phyloP scores from a whole-genome alignment of 2,113 vertebrate genomes.

The Cisticola juncidis region DNA sequence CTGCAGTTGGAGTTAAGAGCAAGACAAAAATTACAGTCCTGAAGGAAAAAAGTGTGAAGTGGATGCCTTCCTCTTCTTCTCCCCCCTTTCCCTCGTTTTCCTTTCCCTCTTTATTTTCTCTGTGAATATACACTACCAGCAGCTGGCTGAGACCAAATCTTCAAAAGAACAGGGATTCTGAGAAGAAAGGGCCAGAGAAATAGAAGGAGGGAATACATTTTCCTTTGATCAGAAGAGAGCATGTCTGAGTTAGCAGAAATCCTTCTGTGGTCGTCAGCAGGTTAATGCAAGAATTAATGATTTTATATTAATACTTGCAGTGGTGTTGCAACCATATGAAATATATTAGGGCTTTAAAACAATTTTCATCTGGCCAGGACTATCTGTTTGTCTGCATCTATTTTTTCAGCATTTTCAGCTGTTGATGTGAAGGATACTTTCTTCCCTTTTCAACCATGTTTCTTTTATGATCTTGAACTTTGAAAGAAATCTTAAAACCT shows the following conservation, averaged over 20 bases:
- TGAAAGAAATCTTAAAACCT: neutral
- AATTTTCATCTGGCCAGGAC: neutral
- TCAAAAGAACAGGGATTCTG: neutral
- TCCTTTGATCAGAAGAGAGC: neutral
- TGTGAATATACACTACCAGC: neutral
- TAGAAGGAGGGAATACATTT: neutral
- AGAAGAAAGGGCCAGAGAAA: neutral
- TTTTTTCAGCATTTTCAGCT: neutral
- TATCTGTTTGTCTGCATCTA: neutral
- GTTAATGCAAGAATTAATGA: neutral
- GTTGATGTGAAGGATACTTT: neutral
- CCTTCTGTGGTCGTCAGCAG: neutral
- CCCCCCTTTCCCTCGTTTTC: fast-evolving
- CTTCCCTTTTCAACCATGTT: neutral
- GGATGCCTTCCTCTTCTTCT: neutral
- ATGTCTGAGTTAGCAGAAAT: neutral
- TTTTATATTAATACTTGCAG: neutral
- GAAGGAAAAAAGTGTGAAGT: neutral
- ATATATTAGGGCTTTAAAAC: fast-evolving
- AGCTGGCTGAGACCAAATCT: constrained; percentile 12
- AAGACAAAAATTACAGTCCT: neutral
- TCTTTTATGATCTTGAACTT: neutral
- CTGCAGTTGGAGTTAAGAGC: neutral
- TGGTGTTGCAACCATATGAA: neutral
- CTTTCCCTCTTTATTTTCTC: neutral